These are phyloP conservation scores for Hylomyscus alleni DNA, from an alignment of 2,797 vertebrate species.

Conservation along the genomic window DNA sequence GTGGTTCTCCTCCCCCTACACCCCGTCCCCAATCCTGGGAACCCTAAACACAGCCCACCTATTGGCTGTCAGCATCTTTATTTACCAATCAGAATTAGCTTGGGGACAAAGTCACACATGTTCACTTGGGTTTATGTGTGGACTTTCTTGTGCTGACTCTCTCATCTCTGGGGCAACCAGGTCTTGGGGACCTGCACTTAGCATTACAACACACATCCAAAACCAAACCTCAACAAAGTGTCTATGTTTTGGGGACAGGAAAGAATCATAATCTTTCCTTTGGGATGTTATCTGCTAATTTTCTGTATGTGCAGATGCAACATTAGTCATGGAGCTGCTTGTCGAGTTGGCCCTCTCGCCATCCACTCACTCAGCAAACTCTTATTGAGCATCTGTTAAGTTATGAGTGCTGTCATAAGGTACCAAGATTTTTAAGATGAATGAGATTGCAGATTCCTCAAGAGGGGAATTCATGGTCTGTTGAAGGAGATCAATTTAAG, in stretches of 20 bases:
- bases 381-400: neutral
- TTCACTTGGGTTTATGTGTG: neutral
- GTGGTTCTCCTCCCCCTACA: neutral
- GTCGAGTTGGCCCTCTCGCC: neutral
- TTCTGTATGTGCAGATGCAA: neutral
- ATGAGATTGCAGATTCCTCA: neutral
- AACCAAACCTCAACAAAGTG: neutral
- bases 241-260: neutral
- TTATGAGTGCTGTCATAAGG: neutral
- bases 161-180: neutral
- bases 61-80: neutral
- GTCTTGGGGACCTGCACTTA: neutral
- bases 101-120: neutral
- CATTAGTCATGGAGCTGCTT: neutral
- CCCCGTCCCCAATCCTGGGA: neutral
- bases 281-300: neutral
- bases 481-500: neutral
- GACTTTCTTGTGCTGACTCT: neutral
- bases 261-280: conserved; percentile 17
- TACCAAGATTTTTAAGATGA: conserved; percentile 25
- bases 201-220: neutral
- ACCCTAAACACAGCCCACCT: neutral
- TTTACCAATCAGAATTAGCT: neutral
- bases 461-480: neutral
- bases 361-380: neutral